These are phyloP conservation scores for Kryptopterus vitreolus DNA, from an alignment of 2,797 vertebrate genomes.

Conservation along the genomic window DNA sequence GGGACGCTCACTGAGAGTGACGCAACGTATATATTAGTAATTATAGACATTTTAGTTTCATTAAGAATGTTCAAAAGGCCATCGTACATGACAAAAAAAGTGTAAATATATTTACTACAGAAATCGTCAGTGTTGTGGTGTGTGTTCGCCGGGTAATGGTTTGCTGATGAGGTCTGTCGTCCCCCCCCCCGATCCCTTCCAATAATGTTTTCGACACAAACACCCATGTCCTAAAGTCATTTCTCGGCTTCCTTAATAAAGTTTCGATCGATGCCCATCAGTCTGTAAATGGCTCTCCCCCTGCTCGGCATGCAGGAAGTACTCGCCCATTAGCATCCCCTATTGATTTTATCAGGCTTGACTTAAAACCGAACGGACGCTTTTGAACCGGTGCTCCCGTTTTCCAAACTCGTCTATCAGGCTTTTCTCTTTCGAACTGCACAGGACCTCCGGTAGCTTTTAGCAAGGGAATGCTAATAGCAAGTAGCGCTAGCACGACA, in stretches of 20 bases:
- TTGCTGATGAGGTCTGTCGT: constrained; percentile 24
- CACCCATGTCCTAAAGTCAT: constrained; percentile 18
- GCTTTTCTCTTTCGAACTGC: background rate
- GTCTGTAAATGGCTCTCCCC: constrained; percentile 55
- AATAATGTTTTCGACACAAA: constrained; percentile 51
- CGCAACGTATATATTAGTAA: no score
- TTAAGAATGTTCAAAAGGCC: background rate
- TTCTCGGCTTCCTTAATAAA: constrained; percentile 63
- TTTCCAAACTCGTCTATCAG: constrained; percentile 41
- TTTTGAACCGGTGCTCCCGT: constrained; percentile 48
- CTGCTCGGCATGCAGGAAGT: constrained; percentile 59
- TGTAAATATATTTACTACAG: background rate
- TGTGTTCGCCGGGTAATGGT: background rate
- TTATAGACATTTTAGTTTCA: background rate
- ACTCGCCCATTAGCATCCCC: constrained; percentile 63
- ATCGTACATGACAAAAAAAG: background rate
- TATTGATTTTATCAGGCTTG: constrained; percentile 61
- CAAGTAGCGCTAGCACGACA: no score
- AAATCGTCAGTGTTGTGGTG: background rate
- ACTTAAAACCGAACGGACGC: constrained; percentile 48
- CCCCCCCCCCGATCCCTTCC: constrained; percentile 55
- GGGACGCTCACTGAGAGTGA: no score
- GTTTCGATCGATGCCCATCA: constrained; percentile 65
- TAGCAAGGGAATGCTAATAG: background rate
- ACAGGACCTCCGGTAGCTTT: background rate